Conservation (phyloP, 2,797 vertebrate species). For the Meda fulgida region DNA sequence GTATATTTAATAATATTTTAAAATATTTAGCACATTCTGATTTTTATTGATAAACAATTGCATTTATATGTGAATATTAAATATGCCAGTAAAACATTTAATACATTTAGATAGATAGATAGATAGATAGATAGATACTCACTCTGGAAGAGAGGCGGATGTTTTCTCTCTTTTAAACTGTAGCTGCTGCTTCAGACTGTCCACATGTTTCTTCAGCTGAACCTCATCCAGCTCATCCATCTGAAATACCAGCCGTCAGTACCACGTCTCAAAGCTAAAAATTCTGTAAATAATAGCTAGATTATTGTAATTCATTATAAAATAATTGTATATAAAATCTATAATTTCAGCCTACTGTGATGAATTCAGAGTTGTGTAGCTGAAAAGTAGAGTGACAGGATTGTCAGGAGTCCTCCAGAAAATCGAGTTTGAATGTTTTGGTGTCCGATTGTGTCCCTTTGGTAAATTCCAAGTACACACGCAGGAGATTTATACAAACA, state of each 20-base stretch:
- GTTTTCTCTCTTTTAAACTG: conserved; percentile 91
- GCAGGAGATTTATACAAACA: conserved; percentile 24
- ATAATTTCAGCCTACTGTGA: conserved; percentile 9
- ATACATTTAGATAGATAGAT: not conserved
- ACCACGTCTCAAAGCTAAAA: not conserved
- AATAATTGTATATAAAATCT: not conserved
- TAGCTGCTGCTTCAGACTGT: conserved; percentile 94
- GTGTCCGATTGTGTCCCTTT: not conserved
- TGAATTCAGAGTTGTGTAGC: not conserved
- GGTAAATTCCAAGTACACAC: not conserved
- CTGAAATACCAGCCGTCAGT: conserved; percentile 27
- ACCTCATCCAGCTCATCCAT: conserved; percentile 94
- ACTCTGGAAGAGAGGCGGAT: conserved; percentile 93
- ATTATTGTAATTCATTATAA: not conserved
- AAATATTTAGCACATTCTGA: not conserved
- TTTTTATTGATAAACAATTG: conserved; percentile 1
- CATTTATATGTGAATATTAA: not conserved
- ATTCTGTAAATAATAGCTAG: not conserved
- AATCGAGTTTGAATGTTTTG: not conserved
- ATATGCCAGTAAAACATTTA: not conserved
- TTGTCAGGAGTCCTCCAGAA: not conserved
- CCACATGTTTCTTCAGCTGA: conserved; percentile 94
- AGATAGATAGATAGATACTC: conserved; percentile 68
- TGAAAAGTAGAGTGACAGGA: not conserved
- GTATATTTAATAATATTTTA: not conserved